These are phyloP conservation scores for Mesorhabditis sp. DNA, from an alignment of 2,888 invertebrate species.

Conservation along the genomic window DNA sequence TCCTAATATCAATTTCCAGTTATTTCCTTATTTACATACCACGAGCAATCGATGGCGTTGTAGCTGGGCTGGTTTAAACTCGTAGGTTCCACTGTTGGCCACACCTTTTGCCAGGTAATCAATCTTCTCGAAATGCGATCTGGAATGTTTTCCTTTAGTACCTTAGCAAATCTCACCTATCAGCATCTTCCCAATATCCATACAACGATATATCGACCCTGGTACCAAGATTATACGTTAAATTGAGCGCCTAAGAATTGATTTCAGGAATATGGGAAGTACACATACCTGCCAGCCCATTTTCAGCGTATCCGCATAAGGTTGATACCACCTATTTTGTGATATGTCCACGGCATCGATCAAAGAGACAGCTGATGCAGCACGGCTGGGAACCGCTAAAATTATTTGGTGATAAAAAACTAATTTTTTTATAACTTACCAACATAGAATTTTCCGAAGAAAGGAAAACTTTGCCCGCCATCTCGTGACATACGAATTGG, in stretches of 20 bases:
- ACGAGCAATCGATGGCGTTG: conserved; percentile 27
- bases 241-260: conserved; percentile 32
- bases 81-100: conserved; percentile 41
- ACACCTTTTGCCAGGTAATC: conserved; percentile 40
- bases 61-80: conserved; percentile 37
- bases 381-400: conserved; percentile 42
- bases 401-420: neutral
- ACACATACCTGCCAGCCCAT: neutral
- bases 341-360: conserved; percentile 40
- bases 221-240: conserved; percentile 51
- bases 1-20: conserved; percentile 19
- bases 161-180: conserved; percentile 13
- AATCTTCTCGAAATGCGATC: conserved; percentile 36
- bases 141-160: conserved; percentile 11
- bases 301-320: neutral
- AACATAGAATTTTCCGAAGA: conserved; percentile 52
- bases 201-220: conserved; percentile 50
- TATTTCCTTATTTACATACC: conserved; percentile 11
- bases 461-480: conserved; percentile 55
- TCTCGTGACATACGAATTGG: conserved; percentile 51
- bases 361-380: conserved; percentile 36
- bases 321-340: conserved; percentile 35
- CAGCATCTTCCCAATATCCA: conserved; percentile 56
- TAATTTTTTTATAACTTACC: conserved; percentile 17
- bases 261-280: neutral